Evolutionary conservation across 2,797 vertebrate species (phyloP).

Genomic region (Brotula barbata): DNA sequence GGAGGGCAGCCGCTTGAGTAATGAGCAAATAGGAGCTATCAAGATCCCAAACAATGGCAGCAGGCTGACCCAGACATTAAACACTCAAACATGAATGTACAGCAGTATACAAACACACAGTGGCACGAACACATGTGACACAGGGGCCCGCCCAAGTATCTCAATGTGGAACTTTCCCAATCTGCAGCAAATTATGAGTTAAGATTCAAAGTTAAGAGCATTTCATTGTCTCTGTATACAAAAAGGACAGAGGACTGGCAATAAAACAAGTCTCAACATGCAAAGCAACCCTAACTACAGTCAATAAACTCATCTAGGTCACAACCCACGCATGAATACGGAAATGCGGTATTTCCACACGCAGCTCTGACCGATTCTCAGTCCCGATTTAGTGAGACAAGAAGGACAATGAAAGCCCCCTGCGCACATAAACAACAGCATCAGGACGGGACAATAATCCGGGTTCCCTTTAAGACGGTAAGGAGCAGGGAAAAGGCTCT

Average conservation of each 20-base stretch:
- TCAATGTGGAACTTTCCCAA: neutral
- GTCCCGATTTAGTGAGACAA: slow-evolving; percentile 47
- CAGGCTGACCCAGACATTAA: slow-evolving; percentile 35
- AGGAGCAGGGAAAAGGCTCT: slow-evolving; percentile 25
- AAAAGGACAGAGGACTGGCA: slow-evolving; percentile 22
- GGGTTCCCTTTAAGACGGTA: slow-evolving; percentile 26
- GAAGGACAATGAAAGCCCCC: slow-evolving; percentile 54
- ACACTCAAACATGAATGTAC: slow-evolving; percentile 29
- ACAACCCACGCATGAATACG: slow-evolving; percentile 46
- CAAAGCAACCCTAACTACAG: slow-evolving; percentile 38
- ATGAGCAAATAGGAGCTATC: slow-evolving; percentile 63
- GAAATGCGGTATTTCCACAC: slow-evolving; percentile 32
- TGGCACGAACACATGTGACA: neutral
- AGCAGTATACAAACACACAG: slow-evolving; percentile 12
- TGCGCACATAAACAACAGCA: slow-evolving; percentile 54
- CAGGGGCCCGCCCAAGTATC: slow-evolving; percentile 4
- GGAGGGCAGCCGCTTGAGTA: slow-evolving; percentile 52
- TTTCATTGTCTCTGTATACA: slow-evolving; percentile 1
- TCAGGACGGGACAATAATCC: slow-evolving; percentile 35
- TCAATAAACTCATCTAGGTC: slow-evolving; percentile 59
- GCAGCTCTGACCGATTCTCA: slow-evolving; percentile 25
- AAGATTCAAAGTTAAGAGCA: slow-evolving; percentile 9
- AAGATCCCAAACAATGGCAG: slow-evolving; percentile 57
- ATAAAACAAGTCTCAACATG: slow-evolving; percentile 52
- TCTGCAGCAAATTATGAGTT: slow-evolving; percentile 9